Conservation (phyloP, 2,888 invertebrate species). For the Dryobotodes eremita region DNA sequence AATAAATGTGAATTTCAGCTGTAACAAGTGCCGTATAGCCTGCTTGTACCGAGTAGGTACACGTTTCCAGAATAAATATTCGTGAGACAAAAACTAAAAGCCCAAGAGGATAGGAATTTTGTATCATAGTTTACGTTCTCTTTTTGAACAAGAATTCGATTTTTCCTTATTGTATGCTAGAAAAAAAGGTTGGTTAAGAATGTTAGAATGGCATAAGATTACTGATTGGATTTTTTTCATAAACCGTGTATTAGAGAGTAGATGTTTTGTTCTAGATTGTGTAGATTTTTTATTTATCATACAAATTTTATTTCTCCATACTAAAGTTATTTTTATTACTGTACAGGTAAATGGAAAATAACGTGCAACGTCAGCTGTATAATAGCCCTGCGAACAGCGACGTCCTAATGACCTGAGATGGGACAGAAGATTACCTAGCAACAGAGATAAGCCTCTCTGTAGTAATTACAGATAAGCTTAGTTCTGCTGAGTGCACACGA, state of each 20-base stretch:
- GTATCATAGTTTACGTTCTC: not conserved
- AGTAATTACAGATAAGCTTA: conserved; percentile 32
- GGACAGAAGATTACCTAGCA: not conserved
- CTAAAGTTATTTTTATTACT: not conserved
- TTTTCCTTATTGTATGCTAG: no score
- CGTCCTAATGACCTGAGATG: conserved; percentile 6
- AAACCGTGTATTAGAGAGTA: not conserved
- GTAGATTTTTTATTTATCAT: not conserved
- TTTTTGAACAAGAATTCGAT: conserved; percentile 2
- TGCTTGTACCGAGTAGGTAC: not conserved
- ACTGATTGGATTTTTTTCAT: not conserved
- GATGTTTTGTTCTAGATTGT: not conserved
- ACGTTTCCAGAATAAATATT: conserved; percentile 7
- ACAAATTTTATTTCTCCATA: not conserved
- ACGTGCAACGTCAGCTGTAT: not conserved
- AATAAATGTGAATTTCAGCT: not conserved
- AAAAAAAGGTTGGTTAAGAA: no score
- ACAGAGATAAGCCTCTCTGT: not conserved
- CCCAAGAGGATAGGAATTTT: conserved; percentile 2
- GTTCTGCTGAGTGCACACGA: not conserved
- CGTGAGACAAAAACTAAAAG: conserved; percentile 6
- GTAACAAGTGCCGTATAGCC: not conserved
- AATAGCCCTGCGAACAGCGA: not conserved
- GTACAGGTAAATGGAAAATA: not conserved
- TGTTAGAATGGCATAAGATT: not conserved